These are phyloP conservation scores for Halocaridina rubra DNA, from an alignment of 2,888 invertebrate genomes.

Conservation along the genomic window DNA sequence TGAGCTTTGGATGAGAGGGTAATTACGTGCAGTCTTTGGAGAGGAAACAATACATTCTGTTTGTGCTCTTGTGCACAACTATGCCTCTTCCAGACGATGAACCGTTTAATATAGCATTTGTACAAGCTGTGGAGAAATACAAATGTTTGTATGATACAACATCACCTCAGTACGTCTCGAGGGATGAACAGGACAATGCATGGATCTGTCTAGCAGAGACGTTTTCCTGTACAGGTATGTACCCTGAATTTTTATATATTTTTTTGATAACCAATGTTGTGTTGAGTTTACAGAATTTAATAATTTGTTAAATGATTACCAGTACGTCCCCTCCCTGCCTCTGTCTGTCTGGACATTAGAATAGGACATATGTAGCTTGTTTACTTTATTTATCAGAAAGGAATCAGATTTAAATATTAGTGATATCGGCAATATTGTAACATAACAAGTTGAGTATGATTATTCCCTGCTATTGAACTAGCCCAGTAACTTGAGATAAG, in stretches of 20 bases:
- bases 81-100: slow-evolving; percentile 22
- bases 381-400: no score
- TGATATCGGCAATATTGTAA: not conserved
- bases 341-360: no score
- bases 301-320: no score
- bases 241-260: not conserved
- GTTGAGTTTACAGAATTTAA: no score
- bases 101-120: not conserved
- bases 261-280: no score
- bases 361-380: no score
- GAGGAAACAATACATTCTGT: not conserved
- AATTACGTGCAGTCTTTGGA: not conserved
- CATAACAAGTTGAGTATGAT: not conserved
- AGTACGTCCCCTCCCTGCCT: no score
- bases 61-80: not conserved
- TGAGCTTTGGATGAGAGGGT: slow-evolving; percentile 25
- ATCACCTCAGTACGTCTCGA: slow-evolving; percentile 12
- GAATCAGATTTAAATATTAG: no score
- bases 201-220: slow-evolving; percentile 1
- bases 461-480: not conserved
- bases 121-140: slow-evolving; percentile 15
- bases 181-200: slow-evolving; percentile 15
- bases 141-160: slow-evolving; percentile 15
- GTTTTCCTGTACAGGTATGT: slow-evolving; percentile 14
- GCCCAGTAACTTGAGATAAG: slow-evolving; percentile 10